phyloP scores from a whole-genome alignment of 2,797 vertebrate genomes.

The Scolopax rusticola region DNA sequence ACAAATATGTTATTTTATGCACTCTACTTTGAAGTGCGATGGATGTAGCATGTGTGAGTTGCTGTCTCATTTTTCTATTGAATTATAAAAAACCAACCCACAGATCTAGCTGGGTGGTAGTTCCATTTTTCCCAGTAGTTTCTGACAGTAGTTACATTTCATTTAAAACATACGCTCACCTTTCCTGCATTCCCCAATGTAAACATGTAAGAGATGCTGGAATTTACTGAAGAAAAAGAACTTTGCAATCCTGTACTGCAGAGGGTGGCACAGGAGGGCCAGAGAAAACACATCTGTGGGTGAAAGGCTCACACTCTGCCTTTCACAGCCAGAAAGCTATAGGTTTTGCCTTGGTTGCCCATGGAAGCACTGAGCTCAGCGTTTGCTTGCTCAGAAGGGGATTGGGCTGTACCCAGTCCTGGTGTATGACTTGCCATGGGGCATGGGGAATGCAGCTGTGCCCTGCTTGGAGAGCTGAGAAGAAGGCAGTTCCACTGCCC shows the following conservation, averaged over 20 bases:
- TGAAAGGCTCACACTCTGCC: neutral
- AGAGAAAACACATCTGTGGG: constrained; percentile 47
- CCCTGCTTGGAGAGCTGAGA: neutral
- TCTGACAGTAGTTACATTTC: constrained; percentile 63
- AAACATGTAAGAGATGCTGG: constrained; percentile 50
- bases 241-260: constrained; percentile 9
- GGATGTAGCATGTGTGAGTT: constrained; percentile 51
- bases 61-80: constrained; percentile 59
- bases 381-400: neutral
- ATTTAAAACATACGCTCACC: constrained; percentile 62
- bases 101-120: constrained; percentile 53
- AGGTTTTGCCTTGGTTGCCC: neutral
- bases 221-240: constrained; percentile 46
- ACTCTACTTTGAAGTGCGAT: constrained; percentile 48
- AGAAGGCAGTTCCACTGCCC: neutral
- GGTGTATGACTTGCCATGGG: accelerated
- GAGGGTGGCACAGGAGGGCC: constrained; percentile 19
- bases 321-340: constrained; percentile 27
- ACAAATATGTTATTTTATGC: constrained; percentile 34
- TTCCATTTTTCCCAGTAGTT: constrained; percentile 55
- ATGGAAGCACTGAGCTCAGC: neutral
- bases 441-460: neutral
- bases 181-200: constrained; percentile 44
- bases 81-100: constrained; percentile 35
- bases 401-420: neutral